Percentiles rank a stretch among this genome's conserved stretches.
Conservation (phyloP, 2,113 vertebrate genomes). For the Machaerirhynchus nigripectus region DNA sequence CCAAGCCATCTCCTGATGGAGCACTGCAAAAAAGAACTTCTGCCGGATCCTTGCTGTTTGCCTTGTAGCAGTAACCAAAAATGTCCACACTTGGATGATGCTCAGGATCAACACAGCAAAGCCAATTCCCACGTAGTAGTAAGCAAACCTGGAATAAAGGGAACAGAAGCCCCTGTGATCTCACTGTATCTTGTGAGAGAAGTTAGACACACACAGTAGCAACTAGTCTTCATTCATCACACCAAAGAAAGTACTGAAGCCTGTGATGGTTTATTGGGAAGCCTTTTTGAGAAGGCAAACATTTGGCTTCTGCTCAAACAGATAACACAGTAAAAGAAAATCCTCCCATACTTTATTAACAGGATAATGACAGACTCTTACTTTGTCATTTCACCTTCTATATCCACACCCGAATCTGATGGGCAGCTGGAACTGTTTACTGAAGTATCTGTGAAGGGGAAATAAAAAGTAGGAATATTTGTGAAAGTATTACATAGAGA, state of each 20-base stretch:
- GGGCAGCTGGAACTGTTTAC: conserved; percentile 35
- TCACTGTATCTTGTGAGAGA: not conserved
- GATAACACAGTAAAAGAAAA: not conserved
- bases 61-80: conserved; percentile 64
- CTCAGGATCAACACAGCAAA: conserved; percentile 62
- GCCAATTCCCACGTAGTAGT: conserved; percentile 74
- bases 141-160: conserved; percentile 62
- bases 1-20: conserved; percentile 81
- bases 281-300: not conserved
- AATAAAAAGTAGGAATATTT: not conserved
- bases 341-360: not conserved
- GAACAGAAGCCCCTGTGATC: not conserved
- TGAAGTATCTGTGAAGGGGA: not conserved
- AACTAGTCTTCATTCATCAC: not conserved
- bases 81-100: conserved; percentile 68
- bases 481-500: not conserved
- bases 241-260: not conserved
- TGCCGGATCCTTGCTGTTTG: conserved; percentile 73
- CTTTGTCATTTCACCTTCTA: conserved; percentile 71
- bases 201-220: not conserved
- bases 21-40: conserved; percentile 77
- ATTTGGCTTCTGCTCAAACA: not conserved
- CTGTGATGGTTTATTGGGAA: not conserved
- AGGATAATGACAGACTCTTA: conserved; percentile 21
- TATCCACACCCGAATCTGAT: conserved; percentile 42